Evolutionary conservation across 2,113 vertebrate species (phyloP).

Genomic region (Salvelinus sp.): DNA sequence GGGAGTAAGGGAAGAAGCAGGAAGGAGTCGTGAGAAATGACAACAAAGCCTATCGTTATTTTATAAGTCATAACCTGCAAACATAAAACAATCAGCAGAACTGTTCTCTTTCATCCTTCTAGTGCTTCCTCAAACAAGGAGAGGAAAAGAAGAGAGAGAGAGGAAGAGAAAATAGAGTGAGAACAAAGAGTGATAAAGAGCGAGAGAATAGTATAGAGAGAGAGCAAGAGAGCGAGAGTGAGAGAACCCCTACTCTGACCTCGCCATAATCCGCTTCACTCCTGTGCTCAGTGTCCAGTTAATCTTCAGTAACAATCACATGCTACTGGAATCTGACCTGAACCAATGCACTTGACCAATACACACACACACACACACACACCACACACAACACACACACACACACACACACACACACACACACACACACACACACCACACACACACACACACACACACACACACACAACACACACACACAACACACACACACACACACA

Average conservation of each 20-base stretch:
- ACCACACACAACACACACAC: not conserved
- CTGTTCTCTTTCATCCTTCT: not conserved
- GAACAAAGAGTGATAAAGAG: not conserved
- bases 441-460: no score
- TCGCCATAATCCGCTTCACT: not conserved
- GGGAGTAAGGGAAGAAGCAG: not conserved
- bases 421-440: no score
- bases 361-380: no score
- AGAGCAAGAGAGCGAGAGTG: not conserved
- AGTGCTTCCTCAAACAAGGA: no score
- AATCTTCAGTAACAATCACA: no score
- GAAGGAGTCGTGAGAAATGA: not conserved
- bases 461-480: no score
- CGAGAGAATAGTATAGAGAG: not conserved
- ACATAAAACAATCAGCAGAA: not conserved
- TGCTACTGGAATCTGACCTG: no score
- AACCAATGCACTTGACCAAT: no score
- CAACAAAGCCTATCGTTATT: not conserved
- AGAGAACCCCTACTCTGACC: not conserved
- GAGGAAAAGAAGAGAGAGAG: slow-evolving; percentile 24
- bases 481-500: no score
- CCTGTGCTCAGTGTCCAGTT: no score
- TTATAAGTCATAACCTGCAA: not conserved
- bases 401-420: no score
- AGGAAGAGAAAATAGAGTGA: not conserved